Percentiles rank a stretch among this genome's conserved stretches.
phyloP scores from a whole-genome alignment of 2,888 invertebrate species.

The Panzeria rudis region DNA sequence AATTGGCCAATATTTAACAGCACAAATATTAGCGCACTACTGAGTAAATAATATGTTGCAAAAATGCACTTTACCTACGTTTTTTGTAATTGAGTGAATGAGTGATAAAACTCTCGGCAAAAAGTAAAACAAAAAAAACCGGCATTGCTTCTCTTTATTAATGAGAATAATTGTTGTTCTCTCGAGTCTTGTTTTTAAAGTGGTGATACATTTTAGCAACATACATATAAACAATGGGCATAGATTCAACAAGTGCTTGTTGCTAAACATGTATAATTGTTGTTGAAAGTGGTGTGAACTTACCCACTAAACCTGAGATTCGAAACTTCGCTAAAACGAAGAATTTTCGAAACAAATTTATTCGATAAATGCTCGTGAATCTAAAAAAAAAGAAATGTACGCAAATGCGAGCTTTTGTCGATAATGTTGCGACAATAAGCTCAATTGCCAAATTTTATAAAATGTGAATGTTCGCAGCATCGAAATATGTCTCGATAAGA shows the following conservation, averaged over 20 bases:
- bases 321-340: too few relatives aligned
- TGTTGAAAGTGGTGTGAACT: too few relatives aligned
- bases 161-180: conserved; percentile 40
- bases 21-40: conserved; percentile 72
- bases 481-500: too few relatives aligned
- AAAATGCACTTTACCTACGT: conserved; percentile 63
- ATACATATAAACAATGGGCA: neutral
- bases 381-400: too few relatives aligned
- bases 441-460: too few relatives aligned
- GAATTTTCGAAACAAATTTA: too few relatives aligned
- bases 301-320: too few relatives aligned
- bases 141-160: conserved; percentile 15
- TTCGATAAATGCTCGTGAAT: too few relatives aligned
- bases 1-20: conserved; percentile 69
- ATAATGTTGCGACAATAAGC: too few relatives aligned
- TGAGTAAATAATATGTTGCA: conserved; percentile 65
- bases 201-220: conserved; percentile 45
- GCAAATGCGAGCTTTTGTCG: too few relatives aligned
- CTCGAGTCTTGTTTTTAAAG: conserved; percentile 48
- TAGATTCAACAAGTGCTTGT: conserved; percentile 59
- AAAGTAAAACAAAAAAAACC: conserved; percentile 18
- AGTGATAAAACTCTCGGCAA: conserved; percentile 48
- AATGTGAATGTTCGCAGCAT: too few relatives aligned
- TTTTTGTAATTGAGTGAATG: conserved; percentile 41
- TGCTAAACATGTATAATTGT: neutral